Evolutionary conservation across 2,797 vertebrate genomes (phyloP), one percentile per base, ranked within the genome.

Genomic region (Holocentrus rufus): DNA sequence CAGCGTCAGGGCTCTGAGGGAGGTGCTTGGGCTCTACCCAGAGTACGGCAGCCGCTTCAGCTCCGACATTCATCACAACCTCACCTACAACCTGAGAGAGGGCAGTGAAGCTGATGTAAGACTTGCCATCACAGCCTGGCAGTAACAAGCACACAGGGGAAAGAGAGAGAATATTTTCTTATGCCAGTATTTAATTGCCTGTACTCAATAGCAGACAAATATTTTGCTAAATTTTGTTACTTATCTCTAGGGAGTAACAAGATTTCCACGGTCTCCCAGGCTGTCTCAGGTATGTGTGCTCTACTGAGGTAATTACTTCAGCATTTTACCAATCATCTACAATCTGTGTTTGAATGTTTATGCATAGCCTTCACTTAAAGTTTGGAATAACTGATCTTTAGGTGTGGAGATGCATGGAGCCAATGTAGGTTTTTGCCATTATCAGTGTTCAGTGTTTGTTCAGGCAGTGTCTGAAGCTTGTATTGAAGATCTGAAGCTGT

Each of bases 1-100:
- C 67, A 95, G 94, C 58, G 91, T 97, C 61, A 88, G 85, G 49
- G 97, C 96, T 22, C 91, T 98, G 82, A 91, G 94, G 2, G 96
- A 98, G 55, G 97, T 98, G 76, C 93, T 98, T 7, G 90, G 92
- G 23, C 94, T 99, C 36, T 98, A 99, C 79, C 97, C 97, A 0
- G 97, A 99, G 86, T 98, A 98, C 0, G 92, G 94, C 70, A 93
- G 91, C 85, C 94, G 95, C 46, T 98, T 99, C 91, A 94, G 89
- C 59, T 93, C 91, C 0, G 95, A 98, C 84, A 95, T 99, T 86
- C 95, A 95, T 84, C 94, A 95, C 83, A 97, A 96, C 90, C 95
- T 98, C 87, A 99, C 97, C 78, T 98, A 97, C 95, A 99, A 99
- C 92, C 89, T 98, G 86, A 94, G 94, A 79, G 96, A 97, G 85